Evolutionary conservation across 1,140 invertebrate species (phyloP), one percentile per base, ranked within the genome.

Genomic region (Monomorium pharaonis): DNA sequence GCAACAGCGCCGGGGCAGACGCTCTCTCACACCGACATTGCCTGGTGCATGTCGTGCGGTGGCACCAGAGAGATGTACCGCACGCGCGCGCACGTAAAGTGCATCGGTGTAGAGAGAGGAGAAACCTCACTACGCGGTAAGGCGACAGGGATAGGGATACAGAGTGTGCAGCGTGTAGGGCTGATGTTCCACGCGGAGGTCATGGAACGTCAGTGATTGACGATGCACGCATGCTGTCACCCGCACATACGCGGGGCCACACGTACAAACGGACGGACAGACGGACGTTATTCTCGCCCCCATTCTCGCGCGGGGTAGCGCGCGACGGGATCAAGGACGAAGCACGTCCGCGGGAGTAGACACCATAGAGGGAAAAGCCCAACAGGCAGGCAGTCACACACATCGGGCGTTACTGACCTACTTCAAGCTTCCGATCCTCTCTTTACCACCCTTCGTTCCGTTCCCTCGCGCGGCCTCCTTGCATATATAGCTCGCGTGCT

Each of bases 71-170:
- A 65, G 76, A 47, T 78, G 76, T 78, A 65, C 44, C 33, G 30
- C n/a, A 16, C 44, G 44, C 47, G n/a, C 14, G n/a, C 51, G 37
- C 37, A n/a, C 24, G 27, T 42, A 72, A n/a, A 56, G 54, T 47
- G 67, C 67, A 72, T 74, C 67, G 78, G 27, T 21, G 37, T 86
- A 87, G 88, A 88, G 88, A 84, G 80, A 88, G 56, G 90, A 92
- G 92, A 91, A 93, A 89, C 91, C 21, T 24, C 21, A 18, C 2
- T 78, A 84, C 91, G 87, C 90, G 88, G 86, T 85, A 88, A 62
- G 74, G 51, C 18, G 88, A 84, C 51, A 78, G 84, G 60, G 78
- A 70, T 27, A 70, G 54, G 81, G 62, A 63, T 70, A 51, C 44
- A 67, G 69, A 49, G 33, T 72, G 56, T 65, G 65, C 65, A 49